These are phyloP conservation scores for Aporophyla lueneburgensis DNA, from an alignment of 2,888 invertebrate species.

Conservation along the genomic window DNA sequence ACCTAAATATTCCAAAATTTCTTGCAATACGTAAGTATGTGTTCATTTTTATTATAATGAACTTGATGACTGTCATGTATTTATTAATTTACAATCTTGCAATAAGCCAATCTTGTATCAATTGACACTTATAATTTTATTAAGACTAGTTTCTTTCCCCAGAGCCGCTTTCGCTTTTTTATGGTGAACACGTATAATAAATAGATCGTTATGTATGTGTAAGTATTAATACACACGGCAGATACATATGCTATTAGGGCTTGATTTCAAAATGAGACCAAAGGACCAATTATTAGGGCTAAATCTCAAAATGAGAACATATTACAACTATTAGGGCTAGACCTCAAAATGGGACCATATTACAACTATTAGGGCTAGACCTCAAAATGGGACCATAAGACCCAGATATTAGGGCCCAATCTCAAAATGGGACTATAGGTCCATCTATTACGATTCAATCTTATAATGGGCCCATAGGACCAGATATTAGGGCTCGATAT, in stretches of 20 bases:
- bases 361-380: background rate
- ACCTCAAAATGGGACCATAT: background rate
- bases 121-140: slow-evolving; percentile 10
- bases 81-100: slow-evolving; percentile 11
- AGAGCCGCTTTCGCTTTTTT: slow-evolving; percentile 25
- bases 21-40: background rate
- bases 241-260: no score
- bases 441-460: background rate
- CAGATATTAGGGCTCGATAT: no score
- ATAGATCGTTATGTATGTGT: no score
- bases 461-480: no score
- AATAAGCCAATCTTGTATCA: slow-evolving; percentile 12
- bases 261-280: no score
- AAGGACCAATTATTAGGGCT: no score
- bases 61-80: background rate
- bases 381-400: background rate
- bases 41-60: slow-evolving; percentile 10
- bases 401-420: no score
- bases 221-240: no score
- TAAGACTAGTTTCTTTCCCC: slow-evolving; percentile 20
- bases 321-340: no score
- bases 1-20: slow-evolving; percentile 18
- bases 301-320: no score
- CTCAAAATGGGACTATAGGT: background rate
- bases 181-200: background rate